Evolutionary conservation across 2,113 vertebrate species (phyloP).

Genomic region (Mixornis gularis): DNA sequence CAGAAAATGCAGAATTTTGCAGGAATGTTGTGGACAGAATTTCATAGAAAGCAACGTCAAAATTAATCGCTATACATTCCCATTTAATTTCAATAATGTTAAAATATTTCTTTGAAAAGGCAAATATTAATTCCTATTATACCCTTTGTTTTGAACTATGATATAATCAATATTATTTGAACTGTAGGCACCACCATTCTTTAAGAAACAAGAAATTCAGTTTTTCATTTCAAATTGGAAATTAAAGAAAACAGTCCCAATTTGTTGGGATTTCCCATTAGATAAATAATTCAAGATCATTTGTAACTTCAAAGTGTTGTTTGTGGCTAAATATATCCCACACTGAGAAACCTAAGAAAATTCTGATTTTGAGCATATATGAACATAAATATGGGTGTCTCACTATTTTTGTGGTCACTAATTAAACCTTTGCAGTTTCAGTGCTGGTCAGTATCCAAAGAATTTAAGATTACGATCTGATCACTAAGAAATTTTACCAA

Average conservation of each 20-base stretch:
- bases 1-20: not conserved
- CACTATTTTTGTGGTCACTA: not conserved
- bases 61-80: not conserved
- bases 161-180: not conserved
- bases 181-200: fast-evolving
- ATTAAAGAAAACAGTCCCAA: not conserved
- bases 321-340: not conserved
- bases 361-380: not conserved
- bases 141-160: not conserved
- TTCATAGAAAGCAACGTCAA: not conserved
- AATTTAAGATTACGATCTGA: fast-evolving
- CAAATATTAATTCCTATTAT: not conserved
- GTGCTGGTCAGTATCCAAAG: not conserved
- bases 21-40: not conserved
- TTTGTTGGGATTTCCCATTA: not conserved
- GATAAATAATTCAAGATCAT: not conserved
- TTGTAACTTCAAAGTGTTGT: not conserved
- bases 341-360: not conserved
- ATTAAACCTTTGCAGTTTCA: not conserved
- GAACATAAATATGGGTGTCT: not conserved
- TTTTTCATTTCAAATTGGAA: not conserved
- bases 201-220: not conserved
- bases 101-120: not conserved
- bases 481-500: not conserved
- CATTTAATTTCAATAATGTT: not conserved